phyloP scores from a whole-genome alignment of 2,797 vertebrate species.

The Notamacropus eugenii region DNA sequence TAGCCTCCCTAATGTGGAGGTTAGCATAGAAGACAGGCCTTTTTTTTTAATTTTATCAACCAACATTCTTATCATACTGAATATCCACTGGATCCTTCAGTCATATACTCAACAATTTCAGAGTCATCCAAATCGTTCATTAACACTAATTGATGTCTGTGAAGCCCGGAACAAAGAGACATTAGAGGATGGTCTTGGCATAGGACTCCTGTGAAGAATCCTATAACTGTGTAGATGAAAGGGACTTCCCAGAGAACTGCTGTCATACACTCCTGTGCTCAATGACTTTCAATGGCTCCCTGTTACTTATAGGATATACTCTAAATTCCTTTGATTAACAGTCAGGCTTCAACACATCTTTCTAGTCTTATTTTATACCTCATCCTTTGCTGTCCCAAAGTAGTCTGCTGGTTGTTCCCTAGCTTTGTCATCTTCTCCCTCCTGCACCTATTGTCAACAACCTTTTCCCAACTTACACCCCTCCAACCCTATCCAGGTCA shows the following conservation, averaged over 20 bases:
- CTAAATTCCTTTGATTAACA: neutral
- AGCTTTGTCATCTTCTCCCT: neutral
- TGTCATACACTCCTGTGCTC: neutral
- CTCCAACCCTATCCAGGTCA: neutral
- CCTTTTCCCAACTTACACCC: neutral
- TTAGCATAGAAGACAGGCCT: neutral
- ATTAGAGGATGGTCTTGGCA: neutral
- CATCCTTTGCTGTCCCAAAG: neutral
- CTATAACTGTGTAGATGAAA: neutral
- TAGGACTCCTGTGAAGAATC: neutral
- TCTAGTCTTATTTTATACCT: neutral
- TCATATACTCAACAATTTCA: neutral
- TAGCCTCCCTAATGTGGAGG: neutral
- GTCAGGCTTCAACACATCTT: neutral
- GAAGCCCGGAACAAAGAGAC: neutral
- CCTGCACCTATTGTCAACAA: neutral
- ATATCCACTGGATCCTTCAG: neutral
- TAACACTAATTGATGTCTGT: neutral
- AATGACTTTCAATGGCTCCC: neutral
- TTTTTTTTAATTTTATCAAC: neutral
- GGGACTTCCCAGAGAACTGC: neutral
- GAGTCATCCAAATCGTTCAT: neutral
- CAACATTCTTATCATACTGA: neutral
- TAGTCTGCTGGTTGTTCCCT: neutral
- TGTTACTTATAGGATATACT: neutral